Evolutionary conservation across 2,888 invertebrate genomes (phyloP).

Genomic region (Tinea trinotella): DNA sequence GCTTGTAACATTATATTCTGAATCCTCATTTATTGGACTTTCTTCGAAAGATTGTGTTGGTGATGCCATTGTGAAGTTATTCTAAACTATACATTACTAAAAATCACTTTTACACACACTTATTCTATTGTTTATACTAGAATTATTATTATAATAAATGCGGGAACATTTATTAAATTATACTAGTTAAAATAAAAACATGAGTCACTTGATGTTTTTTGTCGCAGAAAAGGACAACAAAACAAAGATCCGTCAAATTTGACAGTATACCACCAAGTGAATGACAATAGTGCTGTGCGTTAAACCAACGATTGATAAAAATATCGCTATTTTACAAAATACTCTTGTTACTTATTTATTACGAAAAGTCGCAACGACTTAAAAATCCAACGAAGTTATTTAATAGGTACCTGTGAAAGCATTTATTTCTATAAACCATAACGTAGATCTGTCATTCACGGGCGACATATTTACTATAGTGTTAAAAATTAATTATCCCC

Average conservation of each 20-base stretch:
- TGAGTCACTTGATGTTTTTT: conserved; percentile 30
- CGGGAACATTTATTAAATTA: not conserved
- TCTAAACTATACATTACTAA: not conserved
- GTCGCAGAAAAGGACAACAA: conserved; percentile 10
- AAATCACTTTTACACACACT: not conserved
- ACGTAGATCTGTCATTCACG: too few relatives aligned
- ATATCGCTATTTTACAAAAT: too few relatives aligned
- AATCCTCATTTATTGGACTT: conserved; percentile 58
- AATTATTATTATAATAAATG: not conserved
- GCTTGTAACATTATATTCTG: conserved; percentile 55
- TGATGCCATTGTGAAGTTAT: not conserved
- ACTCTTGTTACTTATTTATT: too few relatives aligned
- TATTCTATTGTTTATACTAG: not conserved
- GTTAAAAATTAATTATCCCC: too few relatives aligned
- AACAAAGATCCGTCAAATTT: conserved; percentile 3
- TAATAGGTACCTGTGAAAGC: too few relatives aligned
- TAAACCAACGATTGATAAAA: too few relatives aligned
- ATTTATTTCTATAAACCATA: too few relatives aligned
- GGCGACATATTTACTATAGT: too few relatives aligned
- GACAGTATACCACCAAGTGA: not conserved
- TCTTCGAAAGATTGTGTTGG: conserved; percentile 45
- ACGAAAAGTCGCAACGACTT: too few relatives aligned
- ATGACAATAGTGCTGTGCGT: not conserved
- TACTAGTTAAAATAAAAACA: conserved; percentile 19
- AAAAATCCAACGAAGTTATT: too few relatives aligned